Base-by-base conservation (phyloP, 2,888 invertebrate species). In the Melipona bicolor region DNA sequence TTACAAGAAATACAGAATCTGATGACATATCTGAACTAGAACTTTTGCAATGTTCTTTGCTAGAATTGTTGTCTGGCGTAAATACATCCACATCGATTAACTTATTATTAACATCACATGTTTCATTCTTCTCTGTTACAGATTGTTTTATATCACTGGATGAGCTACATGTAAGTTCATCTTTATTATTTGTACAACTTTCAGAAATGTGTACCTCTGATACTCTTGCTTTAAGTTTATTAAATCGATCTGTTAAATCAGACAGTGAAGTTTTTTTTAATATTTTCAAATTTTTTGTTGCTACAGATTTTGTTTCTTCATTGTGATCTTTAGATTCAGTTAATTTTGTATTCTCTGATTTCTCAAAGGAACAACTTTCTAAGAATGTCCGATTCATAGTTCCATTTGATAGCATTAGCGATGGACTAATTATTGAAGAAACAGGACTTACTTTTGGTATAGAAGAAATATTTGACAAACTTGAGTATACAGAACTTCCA, bases 1-100 rank as follows among this genome's bases (percentile, higher is more conserved):
- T 92, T 89, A 93, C 93, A 74, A 77, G 52, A 78, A 91, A 93
- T 56, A 93, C 92, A 67, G 93, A 92, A 85, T 93, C 92, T 6
- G 88, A 87, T 17, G 91, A 91, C 52, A 79, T 80, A 75, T 88
- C 88, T 4, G 89, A 89, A 68, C 52, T 49, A 21, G 82, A 88
- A 77, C 59, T 88, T 50, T 27, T 82, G 72, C 24, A 76, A 11
- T 49, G 19, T 68, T 83, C 78, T 49, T 61, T 72, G 11, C 32
- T 72, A 11, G 1, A 73, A 67, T 83, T 79, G 56, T 32, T 67
- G 56, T 84, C 82, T 43, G 88, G 85, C 24, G 83, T 62, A 65
- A 89, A 91, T 69, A 88, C 72, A 87, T 92, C 92, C 15, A 92
- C 76, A 69, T 92, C 91, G 24, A 92, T 87, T 50, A 93, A 85